Conservation (phyloP, 2,797 vertebrate genomes). For the Eleutherodactylus coqui region DNA sequence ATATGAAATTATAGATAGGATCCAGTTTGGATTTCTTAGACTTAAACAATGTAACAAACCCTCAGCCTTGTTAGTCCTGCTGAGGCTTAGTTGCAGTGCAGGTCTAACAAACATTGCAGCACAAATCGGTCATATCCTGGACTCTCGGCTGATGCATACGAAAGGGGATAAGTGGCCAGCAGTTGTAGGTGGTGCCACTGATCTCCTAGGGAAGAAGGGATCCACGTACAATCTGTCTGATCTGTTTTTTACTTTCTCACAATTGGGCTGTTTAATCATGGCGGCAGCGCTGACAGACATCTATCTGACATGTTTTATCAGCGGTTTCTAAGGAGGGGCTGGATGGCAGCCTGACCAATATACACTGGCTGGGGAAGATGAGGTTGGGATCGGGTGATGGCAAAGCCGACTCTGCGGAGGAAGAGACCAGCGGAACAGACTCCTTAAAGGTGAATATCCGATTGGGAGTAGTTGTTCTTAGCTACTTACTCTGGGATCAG, state of each 20-base stretch:
- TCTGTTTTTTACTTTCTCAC: too few relatives aligned
- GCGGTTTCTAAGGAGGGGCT: conserved; percentile 64
- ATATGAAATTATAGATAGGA: too few relatives aligned
- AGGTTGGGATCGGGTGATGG: conserved; percentile 73
- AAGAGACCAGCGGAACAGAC: conserved; percentile 77
- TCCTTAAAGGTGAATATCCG: conserved; percentile 70
- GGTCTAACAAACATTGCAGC: too few relatives aligned
- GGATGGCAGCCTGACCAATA: conserved; percentile 89
- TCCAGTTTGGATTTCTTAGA: too few relatives aligned
- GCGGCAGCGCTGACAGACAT: too few relatives aligned
- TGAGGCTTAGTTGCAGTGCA: not conserved
- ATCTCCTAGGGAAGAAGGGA: too few relatives aligned
- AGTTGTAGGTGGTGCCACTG: too few relatives aligned
- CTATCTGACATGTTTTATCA: not conserved
- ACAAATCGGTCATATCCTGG: too few relatives aligned
- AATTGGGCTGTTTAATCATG: too few relatives aligned
- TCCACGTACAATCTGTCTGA: too few relatives aligned
- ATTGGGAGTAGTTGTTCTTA: not conserved
- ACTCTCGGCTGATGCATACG: too few relatives aligned
- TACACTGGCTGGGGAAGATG: conserved; percentile 91
- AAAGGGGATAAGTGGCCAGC: too few relatives aligned
- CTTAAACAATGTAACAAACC: not conserved
- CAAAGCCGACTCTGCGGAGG: conserved; percentile 71
- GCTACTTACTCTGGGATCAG: not conserved
- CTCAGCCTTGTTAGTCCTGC: not conserved